Evolutionary conservation across 2,113 vertebrate species (phyloP).

Genomic region (Lipotes vexillifer): DNA sequence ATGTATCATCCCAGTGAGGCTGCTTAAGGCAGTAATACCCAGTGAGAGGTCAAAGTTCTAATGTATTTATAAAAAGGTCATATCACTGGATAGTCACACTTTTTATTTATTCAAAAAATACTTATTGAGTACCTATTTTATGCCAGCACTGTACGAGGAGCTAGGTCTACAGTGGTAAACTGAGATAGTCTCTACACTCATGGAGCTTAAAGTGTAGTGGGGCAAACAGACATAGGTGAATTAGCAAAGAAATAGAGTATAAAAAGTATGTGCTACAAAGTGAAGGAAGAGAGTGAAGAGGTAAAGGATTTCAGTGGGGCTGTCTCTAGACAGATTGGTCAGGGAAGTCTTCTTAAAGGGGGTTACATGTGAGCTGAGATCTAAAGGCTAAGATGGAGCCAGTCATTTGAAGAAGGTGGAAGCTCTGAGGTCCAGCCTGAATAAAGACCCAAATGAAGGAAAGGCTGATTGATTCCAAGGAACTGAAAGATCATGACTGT

Average conservation of each 20-base stretch:
- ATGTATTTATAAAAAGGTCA: neutral
- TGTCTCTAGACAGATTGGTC: neutral
- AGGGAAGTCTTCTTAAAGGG: neutral
- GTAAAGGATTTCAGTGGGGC: neutral
- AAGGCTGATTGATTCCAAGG: neutral
- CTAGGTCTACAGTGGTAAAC: neutral
- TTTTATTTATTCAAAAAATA: neutral
- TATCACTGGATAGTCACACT: neutral
- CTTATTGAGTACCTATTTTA: neutral
- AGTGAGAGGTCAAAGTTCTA: neutral
- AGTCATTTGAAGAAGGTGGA: neutral
- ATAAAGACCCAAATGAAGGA: neutral
- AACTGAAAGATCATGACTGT: neutral
- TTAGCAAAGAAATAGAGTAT: neutral
- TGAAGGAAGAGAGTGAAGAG: neutral
- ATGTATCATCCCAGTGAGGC: neutral
- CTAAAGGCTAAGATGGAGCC: neutral
- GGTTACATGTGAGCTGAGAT: neutral
- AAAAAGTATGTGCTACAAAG: neutral
- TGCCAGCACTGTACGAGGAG: neutral
- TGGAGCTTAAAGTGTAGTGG: neutral
- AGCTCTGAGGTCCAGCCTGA: neutral
- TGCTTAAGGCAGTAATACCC: neutral
- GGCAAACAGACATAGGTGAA: neutral
- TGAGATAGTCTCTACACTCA: neutral